A percentile compares a stretch with the other conserved stretches of the same genome.
Evolutionary conservation across 2,888 invertebrate genomes (phyloP).

Genomic region (Urechis unicinctus): DNA sequence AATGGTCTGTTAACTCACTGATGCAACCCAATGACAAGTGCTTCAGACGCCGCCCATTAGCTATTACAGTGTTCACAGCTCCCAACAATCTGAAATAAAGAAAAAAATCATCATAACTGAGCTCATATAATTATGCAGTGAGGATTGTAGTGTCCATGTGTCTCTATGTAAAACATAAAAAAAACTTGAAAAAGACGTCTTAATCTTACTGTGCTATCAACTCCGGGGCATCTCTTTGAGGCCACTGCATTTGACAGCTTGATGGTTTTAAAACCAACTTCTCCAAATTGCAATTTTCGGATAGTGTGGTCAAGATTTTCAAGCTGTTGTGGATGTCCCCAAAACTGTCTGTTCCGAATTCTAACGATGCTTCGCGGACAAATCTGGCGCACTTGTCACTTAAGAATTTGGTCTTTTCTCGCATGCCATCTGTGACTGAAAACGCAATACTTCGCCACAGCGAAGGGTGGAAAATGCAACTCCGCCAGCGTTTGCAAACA

Average conservation of each 20-base stretch:
- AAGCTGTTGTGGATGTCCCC: slow-evolving; percentile 8
- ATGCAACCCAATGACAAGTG: slow-evolving; percentile 57
- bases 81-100: slow-evolving; percentile 35
- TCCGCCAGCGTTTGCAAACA: slow-evolving; percentile 58
- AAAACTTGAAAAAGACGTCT: no score
- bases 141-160: no score
- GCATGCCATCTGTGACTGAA: slow-evolving; percentile 20
- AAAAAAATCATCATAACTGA: no score
- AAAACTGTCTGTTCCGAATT: slow-evolving; percentile 40
- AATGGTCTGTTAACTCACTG: slow-evolving; percentile 55
- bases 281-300: slow-evolving; percentile 26
- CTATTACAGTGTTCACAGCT: slow-evolving; percentile 51
- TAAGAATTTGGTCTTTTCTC: slow-evolving; percentile 37
- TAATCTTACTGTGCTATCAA: not conserved
- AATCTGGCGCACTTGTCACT: slow-evolving; percentile 43
- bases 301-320: not conserved
- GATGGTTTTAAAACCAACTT: slow-evolving; percentile 39
- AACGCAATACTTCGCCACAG: slow-evolving; percentile 37
- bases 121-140: no score
- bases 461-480: slow-evolving; percentile 45
- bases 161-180: no score
- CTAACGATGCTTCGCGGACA: slow-evolving; percentile 37
- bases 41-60: slow-evolving; percentile 52
- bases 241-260: slow-evolving; percentile 29
- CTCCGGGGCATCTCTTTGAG: not conserved